Evolutionary conservation across 1,140 invertebrate species (phyloP).

Genomic region (Pectinophora gossypiella): DNA sequence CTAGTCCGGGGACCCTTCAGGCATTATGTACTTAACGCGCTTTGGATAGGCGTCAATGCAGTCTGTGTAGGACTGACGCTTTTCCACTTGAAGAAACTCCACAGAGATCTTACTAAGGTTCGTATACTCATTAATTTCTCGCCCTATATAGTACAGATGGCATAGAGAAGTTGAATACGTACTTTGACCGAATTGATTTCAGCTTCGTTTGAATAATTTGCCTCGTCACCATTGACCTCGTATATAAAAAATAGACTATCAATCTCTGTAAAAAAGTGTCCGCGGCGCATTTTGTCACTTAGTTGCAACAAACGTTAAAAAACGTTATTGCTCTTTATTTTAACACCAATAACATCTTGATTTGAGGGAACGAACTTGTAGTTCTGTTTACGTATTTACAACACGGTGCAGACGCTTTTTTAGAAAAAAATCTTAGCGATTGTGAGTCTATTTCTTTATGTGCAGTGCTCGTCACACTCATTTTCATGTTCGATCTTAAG

Average conservation of each 20-base stretch:
- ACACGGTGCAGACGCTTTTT: too few species aligned
- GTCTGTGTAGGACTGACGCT: conserved; percentile 91
- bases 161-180: conserved; percentile 38
- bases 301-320: too few species aligned
- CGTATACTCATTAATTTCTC: conserved; percentile 14
- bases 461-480: conserved; percentile 8
- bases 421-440: too few species aligned
- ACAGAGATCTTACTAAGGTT: conserved; percentile 88
- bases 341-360: too few species aligned
- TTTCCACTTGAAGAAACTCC: conserved; percentile 89
- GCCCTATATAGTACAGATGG: conserved; percentile 18
- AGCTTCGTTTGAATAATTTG: conserved; percentile 27
- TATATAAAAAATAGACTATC: too few species aligned
- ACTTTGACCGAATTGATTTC: conserved; percentile 6
- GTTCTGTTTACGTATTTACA: too few species aligned
- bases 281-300: too few species aligned
- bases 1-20: conserved; percentile 87
- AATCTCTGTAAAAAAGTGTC: too few species aligned
- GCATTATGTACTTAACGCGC: conserved; percentile 91
- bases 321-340: too few species aligned
- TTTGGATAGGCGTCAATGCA: conserved; percentile 93
- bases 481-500: conserved; percentile 9
- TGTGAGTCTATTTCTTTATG: too few species aligned
- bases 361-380: too few species aligned
- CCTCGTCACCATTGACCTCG: conserved; percentile 17